phyloP scores from a whole-genome alignment of 1,140 invertebrate genomes.

The Calephelis virginiensis region DNA sequence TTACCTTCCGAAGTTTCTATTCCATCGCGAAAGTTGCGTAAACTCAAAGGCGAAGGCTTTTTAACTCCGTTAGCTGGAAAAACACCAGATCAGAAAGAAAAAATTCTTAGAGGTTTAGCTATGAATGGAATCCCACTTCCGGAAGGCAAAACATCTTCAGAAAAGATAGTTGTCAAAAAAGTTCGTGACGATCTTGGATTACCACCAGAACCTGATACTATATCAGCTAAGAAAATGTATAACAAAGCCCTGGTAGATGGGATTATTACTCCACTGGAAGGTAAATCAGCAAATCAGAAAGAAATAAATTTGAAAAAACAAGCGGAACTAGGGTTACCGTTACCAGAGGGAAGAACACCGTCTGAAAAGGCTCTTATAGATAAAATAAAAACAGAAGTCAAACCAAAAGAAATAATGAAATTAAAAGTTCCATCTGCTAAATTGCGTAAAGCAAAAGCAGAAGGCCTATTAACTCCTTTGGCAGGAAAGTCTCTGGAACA shows the following conservation, averaged over 20 bases:
- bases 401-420: no score
- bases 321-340: slow-evolving; percentile 26
- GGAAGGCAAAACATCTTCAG: slow-evolving; percentile 24
- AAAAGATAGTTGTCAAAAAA: slow-evolving; percentile 30
- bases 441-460: no score
- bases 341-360: slow-evolving; percentile 25
- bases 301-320: slow-evolving; percentile 33
- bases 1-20: slow-evolving; percentile 27
- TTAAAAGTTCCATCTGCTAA: no score
- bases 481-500: no score
- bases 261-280: slow-evolving; percentile 33
- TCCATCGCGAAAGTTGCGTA: slow-evolving; percentile 25
- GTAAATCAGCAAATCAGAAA: slow-evolving; percentile 35
- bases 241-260: slow-evolving; percentile 29
- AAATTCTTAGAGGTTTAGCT: slow-evolving; percentile 31
- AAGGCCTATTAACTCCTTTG: no score
- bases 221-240: slow-evolving; percentile 18
- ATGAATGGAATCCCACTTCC: slow-evolving; percentile 35
- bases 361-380: slow-evolving; percentile 33
- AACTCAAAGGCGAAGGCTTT: slow-evolving; percentile 35
- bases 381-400: slow-evolving; percentile 26
- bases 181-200: slow-evolving; percentile 30
- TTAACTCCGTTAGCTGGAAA: slow-evolving; percentile 43
- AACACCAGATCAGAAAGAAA: slow-evolving; percentile 37
- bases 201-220: slow-evolving; percentile 13